Conservation (phyloP, 2,113 vertebrate genomes). For the Mormoops blainvillei region DNA sequence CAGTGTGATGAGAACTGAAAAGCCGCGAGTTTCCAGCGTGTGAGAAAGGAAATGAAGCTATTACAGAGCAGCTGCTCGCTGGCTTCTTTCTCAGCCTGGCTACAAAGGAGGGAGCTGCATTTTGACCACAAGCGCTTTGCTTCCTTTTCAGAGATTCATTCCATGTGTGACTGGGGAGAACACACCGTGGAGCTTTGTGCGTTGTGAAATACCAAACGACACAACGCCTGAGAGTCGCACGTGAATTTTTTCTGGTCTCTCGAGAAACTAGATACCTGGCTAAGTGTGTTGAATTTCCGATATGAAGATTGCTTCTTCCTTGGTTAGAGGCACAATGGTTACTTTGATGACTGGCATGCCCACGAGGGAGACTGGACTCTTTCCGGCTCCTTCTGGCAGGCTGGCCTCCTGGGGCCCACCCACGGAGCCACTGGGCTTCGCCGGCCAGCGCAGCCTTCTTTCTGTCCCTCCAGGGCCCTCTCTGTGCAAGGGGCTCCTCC, state of each 20-base stretch:
- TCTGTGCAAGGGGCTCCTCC: no score
- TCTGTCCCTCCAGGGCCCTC: background rate
- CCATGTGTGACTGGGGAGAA: accelerated
- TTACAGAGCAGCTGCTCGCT: background rate
- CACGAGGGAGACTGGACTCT: accelerated
- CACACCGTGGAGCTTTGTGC: accelerated
- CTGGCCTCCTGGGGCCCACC: accelerated
- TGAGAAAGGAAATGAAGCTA: background rate
- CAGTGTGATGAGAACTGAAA: accelerated
- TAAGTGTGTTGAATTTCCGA: background rate
- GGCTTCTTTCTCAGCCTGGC: background rate
- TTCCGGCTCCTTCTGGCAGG: background rate
- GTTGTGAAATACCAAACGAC: background rate
- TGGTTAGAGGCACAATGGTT: background rate
- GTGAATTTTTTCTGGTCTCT: background rate
- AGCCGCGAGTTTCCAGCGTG: accelerated
- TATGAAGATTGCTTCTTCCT: background rate
- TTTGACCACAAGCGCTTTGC: background rate
- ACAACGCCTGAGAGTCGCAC: accelerated
- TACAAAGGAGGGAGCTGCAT: background rate
- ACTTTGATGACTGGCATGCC: accelerated
- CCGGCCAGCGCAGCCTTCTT: accelerated
- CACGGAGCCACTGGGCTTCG: accelerated
- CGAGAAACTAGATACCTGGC: background rate
- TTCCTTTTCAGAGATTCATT: slow-evolving; percentile 28